Evolutionary conservation across 2,888 invertebrate species (phyloP).

Genomic region (Hylaea fasciaria): DNA sequence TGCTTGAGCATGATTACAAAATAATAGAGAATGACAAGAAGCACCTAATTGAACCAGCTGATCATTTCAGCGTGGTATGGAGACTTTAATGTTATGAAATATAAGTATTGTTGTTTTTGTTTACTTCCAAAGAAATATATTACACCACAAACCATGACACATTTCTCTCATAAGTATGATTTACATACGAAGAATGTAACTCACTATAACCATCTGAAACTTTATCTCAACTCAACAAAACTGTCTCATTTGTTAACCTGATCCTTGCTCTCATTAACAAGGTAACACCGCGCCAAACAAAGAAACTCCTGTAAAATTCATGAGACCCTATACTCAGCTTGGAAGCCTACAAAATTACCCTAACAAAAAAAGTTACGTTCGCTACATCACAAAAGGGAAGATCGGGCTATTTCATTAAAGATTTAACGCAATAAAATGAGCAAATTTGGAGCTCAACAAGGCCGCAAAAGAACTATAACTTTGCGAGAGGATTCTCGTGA

Average conservation of each 20-base stretch:
- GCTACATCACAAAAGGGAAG: slow-evolving; percentile 22
- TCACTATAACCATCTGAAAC: slow-evolving; percentile 3
- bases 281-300: slow-evolving; percentile 25
- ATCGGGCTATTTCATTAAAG: slow-evolving; percentile 37
- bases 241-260: slow-evolving; percentile 40
- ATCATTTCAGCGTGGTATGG: no score
- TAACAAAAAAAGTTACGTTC: slow-evolving; percentile 22
- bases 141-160: background rate
- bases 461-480: slow-evolving; percentile 31
- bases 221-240: slow-evolving; percentile 16
- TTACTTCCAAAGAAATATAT: no score
- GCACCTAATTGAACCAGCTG: no score
- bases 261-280: slow-evolving; percentile 37
- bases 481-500: slow-evolving; percentile 24
- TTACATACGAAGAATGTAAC: slow-evolving; percentile 1
- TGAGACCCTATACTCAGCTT: slow-evolving; percentile 44
- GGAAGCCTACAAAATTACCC: slow-evolving; percentile 29
- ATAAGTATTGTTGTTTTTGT: no score
- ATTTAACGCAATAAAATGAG: slow-evolving; percentile 39
- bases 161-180: background rate
- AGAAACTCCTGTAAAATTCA: slow-evolving; percentile 39
- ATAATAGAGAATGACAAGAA: no score
- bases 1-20: no score
- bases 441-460: slow-evolving; percentile 33
- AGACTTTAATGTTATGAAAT: no score